phyloP scores from a whole-genome alignment of 2,888 invertebrate species.

The Cheiracanthium punctorium region DNA sequence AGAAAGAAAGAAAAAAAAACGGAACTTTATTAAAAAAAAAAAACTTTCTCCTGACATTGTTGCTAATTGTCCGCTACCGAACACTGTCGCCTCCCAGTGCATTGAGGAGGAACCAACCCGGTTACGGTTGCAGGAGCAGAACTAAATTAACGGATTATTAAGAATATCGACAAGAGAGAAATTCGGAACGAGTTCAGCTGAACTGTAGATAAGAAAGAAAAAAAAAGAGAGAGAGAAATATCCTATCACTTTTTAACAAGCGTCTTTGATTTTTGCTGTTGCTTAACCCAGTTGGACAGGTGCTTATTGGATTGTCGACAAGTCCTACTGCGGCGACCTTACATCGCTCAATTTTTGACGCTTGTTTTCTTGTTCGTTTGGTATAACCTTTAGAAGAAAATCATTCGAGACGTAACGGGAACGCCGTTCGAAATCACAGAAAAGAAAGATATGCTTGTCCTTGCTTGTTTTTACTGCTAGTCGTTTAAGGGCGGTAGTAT shows the following conservation, averaged over 20 bases:
- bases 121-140: slow-evolving; percentile 43
- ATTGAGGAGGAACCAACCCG: slow-evolving; percentile 12
- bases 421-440: not conserved
- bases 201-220: not conserved
- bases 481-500: not conserved
- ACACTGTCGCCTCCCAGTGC: not conserved
- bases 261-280: not conserved
- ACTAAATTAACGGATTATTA: slow-evolving; percentile 42
- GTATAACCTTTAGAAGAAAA: not conserved
- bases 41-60: not conserved
- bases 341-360: not conserved
- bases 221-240: too few species aligned
- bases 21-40: too few species aligned
- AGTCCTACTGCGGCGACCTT: not conserved
- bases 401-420: not conserved
- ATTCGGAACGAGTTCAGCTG: slow-evolving; percentile 39
- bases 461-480: not conserved
- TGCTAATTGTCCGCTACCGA: not conserved
- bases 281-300: slow-evolving; percentile 7
- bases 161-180: too few species aligned
- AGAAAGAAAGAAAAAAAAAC: too few species aligned
- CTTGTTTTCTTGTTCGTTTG: not conserved
- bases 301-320: not conserved
- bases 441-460: not conserved
- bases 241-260: not conserved